Base-by-base conservation (phyloP, 2,113 vertebrate species). In the Oreocharis arfaki region DNA sequence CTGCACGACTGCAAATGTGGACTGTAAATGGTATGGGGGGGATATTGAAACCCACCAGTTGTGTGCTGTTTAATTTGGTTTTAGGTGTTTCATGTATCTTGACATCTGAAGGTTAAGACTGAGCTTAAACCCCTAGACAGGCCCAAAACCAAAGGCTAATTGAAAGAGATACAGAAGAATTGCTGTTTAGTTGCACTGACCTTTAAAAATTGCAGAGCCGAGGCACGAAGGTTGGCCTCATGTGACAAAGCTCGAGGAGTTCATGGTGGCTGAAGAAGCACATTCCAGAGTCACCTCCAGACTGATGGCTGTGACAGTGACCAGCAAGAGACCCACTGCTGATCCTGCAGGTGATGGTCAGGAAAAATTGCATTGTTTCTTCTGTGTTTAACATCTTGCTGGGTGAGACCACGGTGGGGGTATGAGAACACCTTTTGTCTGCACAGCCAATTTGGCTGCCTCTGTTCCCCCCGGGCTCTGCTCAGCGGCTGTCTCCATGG, bases 401-500 rank as follows among this genome's bases (percentile, higher is more conserved):
- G 0, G 2, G 47, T 33, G 61, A 94, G 57, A 79, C 79, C 82
- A 61, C 0, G 4, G 20, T 11, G 39, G 27, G 75, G 68, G 32
- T 47, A 77, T 24, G 64, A 84, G 84, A 78, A 19, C 64, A 59
- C 35, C 68, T 94, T 88, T 39, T 5, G 50, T 89, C 86, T 90
- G 89, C 59, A 24, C 50, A 93, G 86, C 71, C 83, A 33, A 75
- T 55, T 84, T 96, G 95, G 91, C 95, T 90, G 93, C 89, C 86
- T 90, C 39, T 33, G 42, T 59, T 95, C 27, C 73, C 87, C 39
- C 71, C 2, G 0, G 96, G 96, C 96, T 84, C 86, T 95, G 80
- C 94, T 95, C 80, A 69, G 46, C 2, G 6, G 59, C 93, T 96
- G 96, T 96, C 96, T 97, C 89, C 3, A 0, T 5, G 2, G 93